Conservation (phyloP, 30 jellyfish, hydroid and myxozoan species). For the Aurelia sp. region DNA sequence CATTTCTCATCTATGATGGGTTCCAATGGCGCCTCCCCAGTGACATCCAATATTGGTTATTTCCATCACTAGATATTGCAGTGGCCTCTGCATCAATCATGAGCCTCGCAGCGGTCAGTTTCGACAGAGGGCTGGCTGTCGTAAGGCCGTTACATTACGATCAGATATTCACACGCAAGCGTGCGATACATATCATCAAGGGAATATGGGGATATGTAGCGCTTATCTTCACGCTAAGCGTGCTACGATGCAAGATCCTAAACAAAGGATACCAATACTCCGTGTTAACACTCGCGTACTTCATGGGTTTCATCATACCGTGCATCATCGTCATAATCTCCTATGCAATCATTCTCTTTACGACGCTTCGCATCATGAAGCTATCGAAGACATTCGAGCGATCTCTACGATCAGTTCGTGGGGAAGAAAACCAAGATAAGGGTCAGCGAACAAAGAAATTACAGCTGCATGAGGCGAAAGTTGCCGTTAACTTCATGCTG, state of each 20-base stretch:
- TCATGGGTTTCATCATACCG: slow-evolving; percentile 64
- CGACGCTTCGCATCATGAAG: slow-evolving; percentile 53
- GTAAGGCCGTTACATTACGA: slow-evolving; percentile 60
- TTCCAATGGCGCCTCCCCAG: slow-evolving; percentile 29
- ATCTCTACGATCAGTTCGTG: slow-evolving; percentile 23
- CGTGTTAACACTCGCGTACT: slow-evolving; percentile 41
- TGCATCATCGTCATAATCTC: slow-evolving; percentile 43
- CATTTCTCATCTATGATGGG: slow-evolving; percentile 31
- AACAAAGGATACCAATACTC: slow-evolving; percentile 39
- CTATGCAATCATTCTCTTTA: slow-evolving; percentile 45
- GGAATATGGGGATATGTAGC: slow-evolving; percentile 58
- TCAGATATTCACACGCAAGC: slow-evolving; percentile 31
- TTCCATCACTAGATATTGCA: slow-evolving; percentile 65
- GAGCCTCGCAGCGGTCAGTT: slow-evolving; percentile 80
- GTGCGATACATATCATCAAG: slow-evolving; percentile 50
- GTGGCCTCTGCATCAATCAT: slow-evolving; percentile 70
- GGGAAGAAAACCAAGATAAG: background rate
- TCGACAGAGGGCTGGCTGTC: slow-evolving; percentile 72
- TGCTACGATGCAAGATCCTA: slow-evolving; percentile 30
- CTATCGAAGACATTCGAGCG: slow-evolving; percentile 38
- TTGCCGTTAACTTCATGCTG: slow-evolving; percentile 64
- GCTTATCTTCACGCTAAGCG: slow-evolving; percentile 39
- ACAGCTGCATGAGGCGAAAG: slow-evolving; percentile 61
- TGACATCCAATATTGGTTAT: slow-evolving; percentile 34
- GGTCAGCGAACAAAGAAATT: slow-evolving; percentile 36